Evolutionary conservation across 2,797 vertebrate species (phyloP).

Genomic region (Thripadectes ignobilis): DNA sequence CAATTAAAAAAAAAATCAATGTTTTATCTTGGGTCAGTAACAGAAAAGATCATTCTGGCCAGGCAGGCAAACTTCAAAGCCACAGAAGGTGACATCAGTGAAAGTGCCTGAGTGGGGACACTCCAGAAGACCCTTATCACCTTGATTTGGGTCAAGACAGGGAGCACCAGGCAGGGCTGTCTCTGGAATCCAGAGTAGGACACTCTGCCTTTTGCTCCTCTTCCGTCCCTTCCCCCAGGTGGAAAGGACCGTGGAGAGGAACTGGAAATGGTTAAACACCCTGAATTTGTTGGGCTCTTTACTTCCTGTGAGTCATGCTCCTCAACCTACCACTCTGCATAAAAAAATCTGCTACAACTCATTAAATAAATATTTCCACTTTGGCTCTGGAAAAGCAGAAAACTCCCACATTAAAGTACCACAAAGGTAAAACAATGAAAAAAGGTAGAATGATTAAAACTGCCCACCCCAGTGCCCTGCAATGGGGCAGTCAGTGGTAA

Average conservation of each 20-base stretch:
- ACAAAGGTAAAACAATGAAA: neutral
- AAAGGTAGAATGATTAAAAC: neutral
- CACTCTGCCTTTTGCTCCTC: neutral
- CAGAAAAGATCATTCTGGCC: neutral
- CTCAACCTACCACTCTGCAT: neutral
- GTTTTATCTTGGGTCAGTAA: neutral
- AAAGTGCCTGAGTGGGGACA: neutral
- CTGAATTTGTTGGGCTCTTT: neutral
- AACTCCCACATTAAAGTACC: neutral
- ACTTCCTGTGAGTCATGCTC: slow-evolving; percentile 29
- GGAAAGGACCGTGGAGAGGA: neutral
- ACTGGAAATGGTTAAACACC: neutral
- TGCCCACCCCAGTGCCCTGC: neutral
- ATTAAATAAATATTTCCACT: slow-evolving; percentile 37
- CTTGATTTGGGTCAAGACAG: neutral
- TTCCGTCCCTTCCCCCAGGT: neutral
- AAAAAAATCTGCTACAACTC: slow-evolving; percentile 1
- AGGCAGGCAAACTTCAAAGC: neutral
- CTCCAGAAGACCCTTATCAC: neutral
- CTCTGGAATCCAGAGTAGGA: neutral
- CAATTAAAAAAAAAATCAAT: neutral
- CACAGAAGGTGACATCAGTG: neutral
- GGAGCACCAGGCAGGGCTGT: neutral
- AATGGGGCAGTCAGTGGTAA: neutral
- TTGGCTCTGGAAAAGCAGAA: neutral